A percentile compares a stretch with the other conserved stretches of the same genome.
phyloP scores from a whole-genome alignment of 2,888 invertebrate genomes.

The Zhengitettix transpicula region DNA sequence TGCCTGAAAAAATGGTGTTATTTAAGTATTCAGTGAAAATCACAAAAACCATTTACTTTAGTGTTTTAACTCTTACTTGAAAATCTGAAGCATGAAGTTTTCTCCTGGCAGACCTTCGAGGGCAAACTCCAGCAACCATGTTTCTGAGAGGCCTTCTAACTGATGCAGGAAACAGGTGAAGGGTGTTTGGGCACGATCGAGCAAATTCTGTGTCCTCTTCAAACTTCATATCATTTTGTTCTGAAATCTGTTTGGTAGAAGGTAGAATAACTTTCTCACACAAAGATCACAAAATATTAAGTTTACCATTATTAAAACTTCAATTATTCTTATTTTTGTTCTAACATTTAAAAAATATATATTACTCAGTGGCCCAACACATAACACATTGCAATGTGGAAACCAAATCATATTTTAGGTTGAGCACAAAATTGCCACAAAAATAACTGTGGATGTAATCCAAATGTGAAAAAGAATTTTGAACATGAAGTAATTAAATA shows the following conservation, averaged over 20 bases:
- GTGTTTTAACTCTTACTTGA: conserved; percentile 25
- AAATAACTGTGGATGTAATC: too few relatives aligned
- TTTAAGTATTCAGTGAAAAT: neutral
- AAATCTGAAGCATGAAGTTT: conserved; percentile 53
- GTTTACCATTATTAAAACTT: too few relatives aligned
- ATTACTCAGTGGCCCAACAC: too few relatives aligned
- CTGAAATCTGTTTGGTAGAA: neutral
- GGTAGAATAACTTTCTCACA: neutral
- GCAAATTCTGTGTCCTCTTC: conserved; percentile 37
- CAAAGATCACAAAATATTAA: neutral
- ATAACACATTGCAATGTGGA: too few relatives aligned
- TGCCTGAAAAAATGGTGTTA: conserved; percentile 32
- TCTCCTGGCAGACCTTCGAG: conserved; percentile 34
- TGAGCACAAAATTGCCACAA: too few relatives aligned
- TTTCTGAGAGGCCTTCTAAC: conserved; percentile 71
- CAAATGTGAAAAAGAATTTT: too few relatives aligned
- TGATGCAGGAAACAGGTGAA: conserved; percentile 65
- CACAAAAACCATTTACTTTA: neutral
- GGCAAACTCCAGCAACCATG: conserved; percentile 68
- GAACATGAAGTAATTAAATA: too few relatives aligned
- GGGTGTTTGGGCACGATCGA: conserved; percentile 71
- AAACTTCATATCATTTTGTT: conserved; percentile 1
- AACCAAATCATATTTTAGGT: too few relatives aligned
- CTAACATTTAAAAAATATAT: too few relatives aligned
- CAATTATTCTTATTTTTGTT: too few relatives aligned